Conservation (phyloP, 2,888 invertebrate genomes). For the Chaetoderma sp. region DNA sequence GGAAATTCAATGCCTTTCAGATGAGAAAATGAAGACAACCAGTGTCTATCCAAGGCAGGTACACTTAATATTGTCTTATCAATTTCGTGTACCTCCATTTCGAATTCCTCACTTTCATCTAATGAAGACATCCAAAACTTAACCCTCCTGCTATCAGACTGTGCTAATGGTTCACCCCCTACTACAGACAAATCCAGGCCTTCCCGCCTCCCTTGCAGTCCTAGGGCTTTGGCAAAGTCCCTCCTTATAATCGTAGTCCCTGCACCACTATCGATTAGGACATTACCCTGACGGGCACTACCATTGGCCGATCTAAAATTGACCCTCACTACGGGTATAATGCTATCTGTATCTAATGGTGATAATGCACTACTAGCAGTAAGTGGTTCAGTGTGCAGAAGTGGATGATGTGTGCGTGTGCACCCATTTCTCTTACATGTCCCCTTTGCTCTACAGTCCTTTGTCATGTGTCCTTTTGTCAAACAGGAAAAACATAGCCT, state of each 20-base stretch:
- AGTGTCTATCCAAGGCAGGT: conserved; percentile 2
- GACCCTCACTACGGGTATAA: conserved; percentile 11
- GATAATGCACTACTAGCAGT: background rate
- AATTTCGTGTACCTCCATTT: conserved; percentile 16
- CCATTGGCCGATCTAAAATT: conserved; percentile 15
- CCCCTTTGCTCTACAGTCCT: background rate
- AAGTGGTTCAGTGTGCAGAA: conserved; percentile 12
- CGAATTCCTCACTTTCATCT: conserved; percentile 9
- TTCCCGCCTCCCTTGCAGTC: conserved; percentile 15
- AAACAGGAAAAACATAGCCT: conserved; percentile 17
- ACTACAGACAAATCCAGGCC: conserved; percentile 5
- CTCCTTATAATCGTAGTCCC: conserved; percentile 14
- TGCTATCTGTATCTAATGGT: conserved; percentile 1
- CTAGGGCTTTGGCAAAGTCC: conserved; percentile 10
- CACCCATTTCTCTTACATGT: conserved; percentile 3
- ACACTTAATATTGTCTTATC: conserved; percentile 22
- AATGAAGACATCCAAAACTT: conserved; percentile 13
- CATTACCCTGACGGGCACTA: conserved; percentile 11
- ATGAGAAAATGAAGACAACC: background rate
- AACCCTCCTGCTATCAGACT: conserved; percentile 1
- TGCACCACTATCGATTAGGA: conserved; percentile 16
- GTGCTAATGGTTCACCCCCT: background rate
- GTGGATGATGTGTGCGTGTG: conserved; percentile 4
- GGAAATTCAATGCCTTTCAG: background rate
- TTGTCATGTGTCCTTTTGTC: background rate